Base-by-base conservation (phyloP, 2,888 invertebrate genomes). In the Leptopilina myrica region DNA sequence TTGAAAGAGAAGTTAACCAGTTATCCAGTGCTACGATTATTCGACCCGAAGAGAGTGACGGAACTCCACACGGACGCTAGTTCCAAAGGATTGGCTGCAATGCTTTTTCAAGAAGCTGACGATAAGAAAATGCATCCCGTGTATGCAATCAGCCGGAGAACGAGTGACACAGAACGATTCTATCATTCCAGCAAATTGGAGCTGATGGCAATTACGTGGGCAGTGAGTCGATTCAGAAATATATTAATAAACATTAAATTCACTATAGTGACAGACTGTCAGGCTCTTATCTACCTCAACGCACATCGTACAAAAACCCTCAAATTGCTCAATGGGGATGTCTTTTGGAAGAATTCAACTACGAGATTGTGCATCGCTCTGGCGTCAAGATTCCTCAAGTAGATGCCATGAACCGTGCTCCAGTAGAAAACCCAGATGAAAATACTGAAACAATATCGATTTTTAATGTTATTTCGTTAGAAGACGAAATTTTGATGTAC, bases 171-270 rank as follows among this genome's bases (percentile, higher is more conserved):
- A 15, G 85, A 86, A 76, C 77, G 76, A 8, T 79, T 76, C 14
- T 86, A 87, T 78, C 86, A 85, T 64, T 87, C 86, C 4, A 79
- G 80, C 20, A 82, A 82, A 69, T 67, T 66, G 8, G 66, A 76
- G 26, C 40, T 76, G 33, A 20, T 62, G 12, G 43, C 62, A 11
- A 64, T 62, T 9, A 62, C n/a, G 4, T 62, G 62, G 59, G 59
- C 56, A 43, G 40, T 62, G 9, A 59, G 33, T 43, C 33, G 66
- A 9, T 26, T 40, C 6, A 8, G 66, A 20, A 5, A 12, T n/a
- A 12, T 56, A n/a, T 56, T 56, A 56, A 56, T 56, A 12, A 56
- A 56, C 4, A n/a, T 56, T 3, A 56, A 12, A 12, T 56, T 56
- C 12, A 12, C n/a, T 12, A n/a, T 56, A 11, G 56, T 56, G 0